Percentiles rank a stretch among this genome's conserved stretches.
phyloP scores from a whole-genome alignment of 2,113 vertebrate genomes.

The Hyaena hyaena region DNA sequence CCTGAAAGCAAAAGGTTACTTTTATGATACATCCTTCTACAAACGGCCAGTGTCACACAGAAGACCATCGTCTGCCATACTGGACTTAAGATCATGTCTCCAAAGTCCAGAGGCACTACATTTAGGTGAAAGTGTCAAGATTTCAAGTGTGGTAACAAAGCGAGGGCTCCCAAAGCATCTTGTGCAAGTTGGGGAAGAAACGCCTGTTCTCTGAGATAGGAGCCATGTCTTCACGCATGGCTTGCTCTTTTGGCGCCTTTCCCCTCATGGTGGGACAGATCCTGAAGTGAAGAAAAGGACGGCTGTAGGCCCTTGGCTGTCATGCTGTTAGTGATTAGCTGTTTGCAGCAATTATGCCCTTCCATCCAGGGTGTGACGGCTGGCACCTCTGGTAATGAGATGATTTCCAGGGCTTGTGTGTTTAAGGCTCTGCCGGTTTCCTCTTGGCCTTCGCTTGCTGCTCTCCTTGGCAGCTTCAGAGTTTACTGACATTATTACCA shows the following conservation, averaged over 20 bases:
- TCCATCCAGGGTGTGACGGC: slow-evolving; percentile 85
- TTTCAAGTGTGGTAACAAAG: neutral
- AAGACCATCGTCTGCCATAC: neutral
- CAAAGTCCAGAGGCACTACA: neutral
- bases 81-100: neutral
- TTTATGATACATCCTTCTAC: neutral
- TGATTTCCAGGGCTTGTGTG: slow-evolving; percentile 81
- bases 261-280: slow-evolving; percentile 14
- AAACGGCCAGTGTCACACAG: neutral
- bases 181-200: neutral
- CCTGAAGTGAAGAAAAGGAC: slow-evolving; percentile 79
- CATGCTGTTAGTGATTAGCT: slow-evolving; percentile 83
- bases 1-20: neutral
- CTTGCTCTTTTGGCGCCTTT: slow-evolving; percentile 58
- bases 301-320: slow-evolving; percentile 78
- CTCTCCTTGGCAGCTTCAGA: slow-evolving; percentile 63
- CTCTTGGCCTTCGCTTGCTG: slow-evolving; percentile 79
- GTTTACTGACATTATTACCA: slow-evolving; percentile 76
- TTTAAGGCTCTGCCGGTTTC: slow-evolving; percentile 77
- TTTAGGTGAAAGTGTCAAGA: neutral
- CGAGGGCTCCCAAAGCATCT: neutral
- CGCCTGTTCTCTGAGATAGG: neutral
- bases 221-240: neutral
- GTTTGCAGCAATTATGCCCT: slow-evolving; percentile 86
- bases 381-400: slow-evolving; percentile 87